These are phyloP conservation scores for Campylomormyrus numenius DNA, from an alignment of 2,113 vertebrate genomes.

Conservation along the genomic window DNA sequence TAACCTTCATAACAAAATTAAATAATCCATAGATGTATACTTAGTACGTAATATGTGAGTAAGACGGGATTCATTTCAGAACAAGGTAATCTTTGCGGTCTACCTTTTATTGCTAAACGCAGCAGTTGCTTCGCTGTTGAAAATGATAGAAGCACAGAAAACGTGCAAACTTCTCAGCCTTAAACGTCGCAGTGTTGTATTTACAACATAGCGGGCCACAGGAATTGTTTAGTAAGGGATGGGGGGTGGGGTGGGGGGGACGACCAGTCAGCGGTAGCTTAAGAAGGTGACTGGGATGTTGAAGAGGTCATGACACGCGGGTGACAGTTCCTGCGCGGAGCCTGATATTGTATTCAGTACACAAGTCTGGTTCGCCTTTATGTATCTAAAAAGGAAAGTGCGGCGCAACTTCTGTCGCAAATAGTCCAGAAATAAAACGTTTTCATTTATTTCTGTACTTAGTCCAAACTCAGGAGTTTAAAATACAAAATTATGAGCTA, in stretches of 20 bases:
- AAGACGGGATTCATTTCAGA: neutral
- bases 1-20: neutral
- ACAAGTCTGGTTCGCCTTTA: conserved; percentile 47
- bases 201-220: neutral
- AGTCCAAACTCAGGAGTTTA: neutral
- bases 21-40: neutral
- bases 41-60: neutral
- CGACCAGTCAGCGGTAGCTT: conserved; percentile 20
- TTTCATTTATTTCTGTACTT: neutral
- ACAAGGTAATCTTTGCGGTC: neutral
- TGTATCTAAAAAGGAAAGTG: conserved; percentile 21
- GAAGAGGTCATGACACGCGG: conserved; percentile 65
- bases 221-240: neutral
- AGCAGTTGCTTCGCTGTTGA: neutral
- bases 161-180: neutral
- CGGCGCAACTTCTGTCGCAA: neutral
- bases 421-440: neutral
- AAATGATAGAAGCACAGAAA: neutral
- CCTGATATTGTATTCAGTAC: conserved; percentile 65
- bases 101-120: neutral
- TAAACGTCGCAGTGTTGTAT: neutral
- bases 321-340: conserved; percentile 59
- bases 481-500: neutral
- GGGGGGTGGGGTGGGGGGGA: neutral
- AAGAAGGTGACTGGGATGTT: conserved; percentile 61